Conservation (phyloP, 2,797 vertebrate species). For the Crypturellus tataupa region DNA sequence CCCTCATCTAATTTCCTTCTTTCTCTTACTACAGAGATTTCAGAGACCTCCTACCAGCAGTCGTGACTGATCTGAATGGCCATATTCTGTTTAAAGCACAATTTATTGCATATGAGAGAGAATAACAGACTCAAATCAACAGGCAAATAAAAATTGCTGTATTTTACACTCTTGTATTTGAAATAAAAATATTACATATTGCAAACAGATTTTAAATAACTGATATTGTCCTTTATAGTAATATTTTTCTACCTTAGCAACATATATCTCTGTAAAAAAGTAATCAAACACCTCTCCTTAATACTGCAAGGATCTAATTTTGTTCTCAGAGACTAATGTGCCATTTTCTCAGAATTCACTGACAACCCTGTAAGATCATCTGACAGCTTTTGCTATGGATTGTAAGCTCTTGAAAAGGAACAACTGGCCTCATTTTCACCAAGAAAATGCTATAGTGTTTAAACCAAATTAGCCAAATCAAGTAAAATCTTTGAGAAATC, state of each 20-base stretch:
- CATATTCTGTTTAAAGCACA: background rate
- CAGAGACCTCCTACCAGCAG: background rate
- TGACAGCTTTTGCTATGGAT: background rate
- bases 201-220: background rate
- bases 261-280: background rate
- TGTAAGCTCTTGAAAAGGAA: background rate
- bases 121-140: background rate
- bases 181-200: background rate
- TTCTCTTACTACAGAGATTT: background rate
- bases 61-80: background rate
- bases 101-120: background rate
- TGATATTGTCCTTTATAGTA: background rate
- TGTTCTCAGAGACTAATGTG: background rate
- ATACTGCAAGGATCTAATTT: background rate
- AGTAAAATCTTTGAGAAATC: background rate
- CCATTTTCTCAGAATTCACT: background rate
- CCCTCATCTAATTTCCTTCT: background rate
- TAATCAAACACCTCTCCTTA: background rate
- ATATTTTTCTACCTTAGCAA: background rate
- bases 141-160: fast-evolving
- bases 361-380: background rate
- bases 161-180: background rate
- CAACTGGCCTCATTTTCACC: background rate
- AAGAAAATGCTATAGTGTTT: background rate
- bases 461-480: background rate